A percentile compares a stretch with the other conserved stretches of the same genome.
Evolutionary conservation across 2,113 vertebrate species (phyloP).

Genomic region (Carettochelys insculpta): DNA sequence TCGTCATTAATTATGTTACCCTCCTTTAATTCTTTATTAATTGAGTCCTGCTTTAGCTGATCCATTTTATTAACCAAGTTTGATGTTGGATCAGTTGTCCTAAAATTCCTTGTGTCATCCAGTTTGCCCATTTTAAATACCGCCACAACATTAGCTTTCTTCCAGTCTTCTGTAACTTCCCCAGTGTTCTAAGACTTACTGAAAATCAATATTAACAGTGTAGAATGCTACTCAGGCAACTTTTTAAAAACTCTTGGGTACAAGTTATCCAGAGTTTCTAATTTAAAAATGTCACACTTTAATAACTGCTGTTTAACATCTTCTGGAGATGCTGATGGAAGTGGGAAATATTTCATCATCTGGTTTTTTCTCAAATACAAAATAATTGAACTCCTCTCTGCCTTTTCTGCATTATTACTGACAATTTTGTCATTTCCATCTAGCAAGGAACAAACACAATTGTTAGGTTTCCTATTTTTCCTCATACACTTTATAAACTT

Average conservation of each 20-base stretch:
- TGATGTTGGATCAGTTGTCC: neutral
- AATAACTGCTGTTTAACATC: neutral
- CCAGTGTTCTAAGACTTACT: neutral
- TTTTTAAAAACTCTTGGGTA: neutral
- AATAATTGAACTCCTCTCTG: neutral
- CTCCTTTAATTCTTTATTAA: neutral
- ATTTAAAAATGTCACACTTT: neutral
- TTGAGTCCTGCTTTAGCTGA: neutral
- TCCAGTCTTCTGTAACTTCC: neutral
- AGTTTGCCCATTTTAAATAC: neutral
- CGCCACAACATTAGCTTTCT: neutral
- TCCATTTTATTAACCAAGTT: neutral
- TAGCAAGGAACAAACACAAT: neutral
- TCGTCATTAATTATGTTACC: neutral
- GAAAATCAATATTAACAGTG: neutral
- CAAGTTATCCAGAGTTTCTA: neutral
- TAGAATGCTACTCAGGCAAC: neutral
- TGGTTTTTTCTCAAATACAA: neutral
- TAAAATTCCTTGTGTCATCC: neutral
- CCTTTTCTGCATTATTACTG: neutral
- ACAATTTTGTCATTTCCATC: neutral
- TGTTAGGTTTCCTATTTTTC: neutral
- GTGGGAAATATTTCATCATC: neutral
- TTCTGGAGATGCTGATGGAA: neutral
- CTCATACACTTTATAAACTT: neutral